Evolutionary conservation across 2,797 vertebrate species (phyloP), one percentile per base, ranked within the genome.

Genomic region (Allobates femoralis): DNA sequence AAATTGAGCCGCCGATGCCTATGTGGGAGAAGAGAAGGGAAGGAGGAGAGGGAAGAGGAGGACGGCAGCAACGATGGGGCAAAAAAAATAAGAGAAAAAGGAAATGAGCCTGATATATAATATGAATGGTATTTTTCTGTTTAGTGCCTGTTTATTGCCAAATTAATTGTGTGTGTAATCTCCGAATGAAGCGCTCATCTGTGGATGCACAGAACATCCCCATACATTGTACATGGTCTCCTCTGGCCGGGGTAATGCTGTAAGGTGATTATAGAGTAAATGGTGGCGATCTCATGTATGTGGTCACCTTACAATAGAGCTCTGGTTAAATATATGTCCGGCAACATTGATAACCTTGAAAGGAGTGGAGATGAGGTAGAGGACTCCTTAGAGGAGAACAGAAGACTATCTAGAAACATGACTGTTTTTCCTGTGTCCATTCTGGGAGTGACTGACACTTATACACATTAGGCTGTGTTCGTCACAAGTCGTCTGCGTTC

Each of bases 1-100:
- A 98, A 90, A 94, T 98, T 1, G 97, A 97, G 89, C 91, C 95
- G 0, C 97, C 97, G 0, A 97, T 97, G 96, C 96, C 97, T 11
- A 15, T 0, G 0, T 98, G 96, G 95, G 91, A 90, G 84, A 92
- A 89, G 34, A 91, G 94, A 51, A 93, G 93, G 84, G 90, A 94
- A 0, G 93, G 94, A 46, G 94, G 93, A 0, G 93, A 94, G 51
- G 94, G 93, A 50, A n/a, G n/a, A n/a, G 66, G 8, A 60, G 26
- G 81, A 15, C 87, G 89, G 23, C 86, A 81, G 11, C 92, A 90
- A 82, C 87, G 84, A 86, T 86, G 93, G 88, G 91, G 92, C 32
- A 95, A 92, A 81, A 95, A 91, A 89, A 92, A 92, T 46, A 95
- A 90, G 86, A 95, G 95, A 85, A 95, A 94, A 89, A 90, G 89